phyloP scores from a whole-genome alignment of 2,113 vertebrate species.

The Miniopterus natalensis region DNA sequence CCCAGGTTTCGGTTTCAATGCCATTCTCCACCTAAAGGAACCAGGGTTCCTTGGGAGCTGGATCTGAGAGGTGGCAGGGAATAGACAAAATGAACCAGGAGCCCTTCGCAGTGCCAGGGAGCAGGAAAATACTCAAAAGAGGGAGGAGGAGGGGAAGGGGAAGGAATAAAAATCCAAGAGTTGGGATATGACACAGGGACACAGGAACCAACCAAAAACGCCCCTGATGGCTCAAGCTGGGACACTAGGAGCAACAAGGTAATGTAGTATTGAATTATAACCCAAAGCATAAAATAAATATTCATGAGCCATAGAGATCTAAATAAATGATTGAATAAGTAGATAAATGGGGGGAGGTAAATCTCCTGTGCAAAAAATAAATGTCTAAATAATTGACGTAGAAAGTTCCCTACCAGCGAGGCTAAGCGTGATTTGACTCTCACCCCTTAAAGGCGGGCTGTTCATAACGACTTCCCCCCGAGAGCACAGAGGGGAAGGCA shows the following conservation, averaged over 20 bases:
- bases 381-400: neutral
- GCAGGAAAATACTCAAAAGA: neutral
- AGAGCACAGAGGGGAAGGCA: neutral
- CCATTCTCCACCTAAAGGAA: neutral
- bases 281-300: neutral
- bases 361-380: neutral
- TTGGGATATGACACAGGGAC: neutral
- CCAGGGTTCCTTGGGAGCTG: neutral
- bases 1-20: neutral
- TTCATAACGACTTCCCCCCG: neutral
- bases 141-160: neutral
- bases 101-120: neutral
- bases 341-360: neutral
- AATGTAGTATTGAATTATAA: neutral
- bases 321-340: slow-evolving; percentile 15
- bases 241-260: neutral
- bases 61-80: fast-evolving
- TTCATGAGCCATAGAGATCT: neutral
- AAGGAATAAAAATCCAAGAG: neutral
- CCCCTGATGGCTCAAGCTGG: too few species aligned
- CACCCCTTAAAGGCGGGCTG: neutral
- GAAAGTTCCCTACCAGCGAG: neutral
- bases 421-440: neutral
- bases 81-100: neutral
- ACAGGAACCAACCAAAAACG: neutral